Evolutionary conservation across 1,140 invertebrate species (phyloP), one percentile per base, ranked within the genome.

Genomic region (Drosophila azteca): DNA sequence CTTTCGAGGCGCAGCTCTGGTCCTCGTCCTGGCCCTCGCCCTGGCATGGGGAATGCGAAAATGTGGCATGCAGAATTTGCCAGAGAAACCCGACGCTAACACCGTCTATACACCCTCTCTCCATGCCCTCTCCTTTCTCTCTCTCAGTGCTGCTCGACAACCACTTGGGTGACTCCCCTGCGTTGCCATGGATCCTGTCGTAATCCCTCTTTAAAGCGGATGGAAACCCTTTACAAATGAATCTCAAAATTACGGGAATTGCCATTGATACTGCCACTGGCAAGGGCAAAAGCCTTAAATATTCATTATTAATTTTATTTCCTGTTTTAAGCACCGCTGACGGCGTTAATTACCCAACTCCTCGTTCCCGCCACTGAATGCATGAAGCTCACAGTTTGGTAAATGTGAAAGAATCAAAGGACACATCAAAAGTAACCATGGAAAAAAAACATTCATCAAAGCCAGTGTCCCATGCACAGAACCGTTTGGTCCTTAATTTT

Each of bases 31-130:
- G 35, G 35, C 5, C 24, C 35, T 11, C 3, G 31, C 11, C 24
- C 24, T 5, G 35, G 35, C 22, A 48, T 17, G 57, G n/a, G 58
- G 22, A 63, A 29, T 65, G 44, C 31, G 3, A 48, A 60, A 29
- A 44, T 70, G 59, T 59, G 49, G 51, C 53, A 54, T 41, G 39
- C 64, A n/a, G 17, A 54, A 70, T 59, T 64, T 29, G 9, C 20
- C 31, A 39, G 35, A 41, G 29, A 63, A 24, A 26, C 15, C 11
- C 15, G 44, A 49, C 11, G 3, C 35, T 29, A 64, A 22, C n/a
- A n/a, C 26, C 11, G 26, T 4, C 22, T 20, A 17, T 24, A 45
- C 57, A 7, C 39, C 43, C 20, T 31, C 20, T 45, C 55, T 17
- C 43, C 61, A n/a, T 24, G 0, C 15, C 22, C 43, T 3, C 52